phyloP scores from a whole-genome alignment of 1,140 invertebrate genomes.

The Limonius californicus region DNA sequence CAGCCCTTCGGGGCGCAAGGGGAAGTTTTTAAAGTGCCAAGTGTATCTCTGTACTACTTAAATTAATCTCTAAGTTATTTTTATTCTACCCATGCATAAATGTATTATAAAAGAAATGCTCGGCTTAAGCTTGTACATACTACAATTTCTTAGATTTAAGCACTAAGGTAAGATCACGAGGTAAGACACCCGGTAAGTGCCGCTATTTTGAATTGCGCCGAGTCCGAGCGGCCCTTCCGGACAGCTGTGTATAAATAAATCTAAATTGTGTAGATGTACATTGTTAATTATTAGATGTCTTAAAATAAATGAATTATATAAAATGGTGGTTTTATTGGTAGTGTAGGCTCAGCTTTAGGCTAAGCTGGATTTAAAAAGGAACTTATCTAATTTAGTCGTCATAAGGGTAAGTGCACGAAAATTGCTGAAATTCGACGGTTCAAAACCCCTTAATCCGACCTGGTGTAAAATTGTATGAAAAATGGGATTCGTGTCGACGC shows the following conservation, averaged over 20 bases:
- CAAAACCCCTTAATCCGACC: neutral
- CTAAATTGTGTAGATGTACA: constrained; percentile 8
- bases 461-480: neutral
- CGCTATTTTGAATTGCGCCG: neutral
- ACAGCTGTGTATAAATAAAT: constrained; percentile 3
- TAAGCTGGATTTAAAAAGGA: too few species aligned
- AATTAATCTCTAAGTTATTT: constrained; percentile 4
- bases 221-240: neutral
- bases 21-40: constrained; percentile 7
- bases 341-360: too few species aligned
- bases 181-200: neutral
- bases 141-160: neutral
- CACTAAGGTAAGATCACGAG: neutral
- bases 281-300: constrained; percentile 9
- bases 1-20: neutral
- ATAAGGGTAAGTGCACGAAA: neutral
- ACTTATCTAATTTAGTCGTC: neutral
- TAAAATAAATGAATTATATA: constrained; percentile 8
- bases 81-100: constrained; percentile 2
- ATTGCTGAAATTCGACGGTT: neutral
- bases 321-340: neutral
- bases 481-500: constrained; percentile 8
- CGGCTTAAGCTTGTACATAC: neutral
- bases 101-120: neutral
- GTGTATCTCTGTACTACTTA: constrained; percentile 1